Evolutionary conservation across 2,888 invertebrate genomes (phyloP).

Genomic region (Mongoloraphidia duomilia): DNA sequence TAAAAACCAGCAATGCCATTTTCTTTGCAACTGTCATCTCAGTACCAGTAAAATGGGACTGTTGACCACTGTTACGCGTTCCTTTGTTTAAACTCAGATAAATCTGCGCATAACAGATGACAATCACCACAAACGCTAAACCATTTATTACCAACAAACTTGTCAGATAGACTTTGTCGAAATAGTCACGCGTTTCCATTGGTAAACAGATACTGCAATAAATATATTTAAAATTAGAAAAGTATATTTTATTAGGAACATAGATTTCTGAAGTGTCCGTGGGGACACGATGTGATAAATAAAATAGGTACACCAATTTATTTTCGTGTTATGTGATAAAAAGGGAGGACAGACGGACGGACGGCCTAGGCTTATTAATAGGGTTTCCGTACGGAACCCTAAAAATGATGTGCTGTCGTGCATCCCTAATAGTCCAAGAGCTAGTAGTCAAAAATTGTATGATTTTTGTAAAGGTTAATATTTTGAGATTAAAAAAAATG

Average conservation of each 20-base stretch:
- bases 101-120: constrained; percentile 73
- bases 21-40: constrained; percentile 71
- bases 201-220: constrained; percentile 68
- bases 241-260: not conserved
- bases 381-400: too few species aligned
- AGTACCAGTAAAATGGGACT: constrained; percentile 23
- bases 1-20: constrained; percentile 77
- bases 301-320: too few species aligned
- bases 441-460: too few species aligned
- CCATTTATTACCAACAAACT: constrained; percentile 62
- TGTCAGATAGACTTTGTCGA: constrained; percentile 60
- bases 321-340: too few species aligned
- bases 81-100: constrained; percentile 65
- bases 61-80: constrained; percentile 34
- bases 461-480: too few species aligned
- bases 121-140: constrained; percentile 68
- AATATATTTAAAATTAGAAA: constrained; percentile 6
- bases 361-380: too few species aligned
- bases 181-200: constrained; percentile 57
- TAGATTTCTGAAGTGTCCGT: too few species aligned
- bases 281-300: too few species aligned
- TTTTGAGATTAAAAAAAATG: too few species aligned
- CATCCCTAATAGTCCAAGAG: too few species aligned
- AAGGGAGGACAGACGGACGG: too few species aligned
- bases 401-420: too few species aligned